phyloP scores from a whole-genome alignment of 1,140 invertebrate species.

The Bombus pascuorum region DNA sequence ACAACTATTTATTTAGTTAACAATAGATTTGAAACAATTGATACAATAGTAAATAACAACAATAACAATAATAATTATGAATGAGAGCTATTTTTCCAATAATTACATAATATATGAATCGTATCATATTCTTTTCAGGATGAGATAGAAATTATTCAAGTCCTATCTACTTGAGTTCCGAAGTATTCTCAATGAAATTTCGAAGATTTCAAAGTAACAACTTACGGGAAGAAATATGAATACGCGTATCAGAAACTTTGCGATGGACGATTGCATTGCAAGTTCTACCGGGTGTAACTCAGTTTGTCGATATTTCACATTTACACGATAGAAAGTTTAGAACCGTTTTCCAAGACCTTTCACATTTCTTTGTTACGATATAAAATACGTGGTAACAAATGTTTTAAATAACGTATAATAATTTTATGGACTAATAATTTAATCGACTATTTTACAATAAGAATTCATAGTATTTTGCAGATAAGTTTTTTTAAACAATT shows the following conservation, averaged over 20 bases:
- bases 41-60: not conserved
- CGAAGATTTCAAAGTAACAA: not conserved
- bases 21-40: too few relatives aligned
- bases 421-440: too few relatives aligned
- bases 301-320: not conserved
- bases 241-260: not conserved
- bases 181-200: not conserved
- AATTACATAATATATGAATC: not conserved
- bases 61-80: not conserved
- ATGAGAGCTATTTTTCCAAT: not conserved
- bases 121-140: not conserved
- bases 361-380: too few relatives aligned
- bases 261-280: not conserved
- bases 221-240: not conserved
- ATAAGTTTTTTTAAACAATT: not conserved
- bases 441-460: too few relatives aligned
- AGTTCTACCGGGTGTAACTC: not conserved
- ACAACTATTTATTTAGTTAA: not conserved
- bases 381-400: too few relatives aligned
- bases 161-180: not conserved
- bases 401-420: too few relatives aligned
- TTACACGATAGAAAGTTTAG: not conserved
- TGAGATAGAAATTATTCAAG: not conserved
- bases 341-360: too few relatives aligned
- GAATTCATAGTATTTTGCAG: not conserved